These are phyloP conservation scores for Cosmopolites sordidus DNA, from an alignment of 2,888 invertebrate genomes.

Conservation along the genomic window DNA sequence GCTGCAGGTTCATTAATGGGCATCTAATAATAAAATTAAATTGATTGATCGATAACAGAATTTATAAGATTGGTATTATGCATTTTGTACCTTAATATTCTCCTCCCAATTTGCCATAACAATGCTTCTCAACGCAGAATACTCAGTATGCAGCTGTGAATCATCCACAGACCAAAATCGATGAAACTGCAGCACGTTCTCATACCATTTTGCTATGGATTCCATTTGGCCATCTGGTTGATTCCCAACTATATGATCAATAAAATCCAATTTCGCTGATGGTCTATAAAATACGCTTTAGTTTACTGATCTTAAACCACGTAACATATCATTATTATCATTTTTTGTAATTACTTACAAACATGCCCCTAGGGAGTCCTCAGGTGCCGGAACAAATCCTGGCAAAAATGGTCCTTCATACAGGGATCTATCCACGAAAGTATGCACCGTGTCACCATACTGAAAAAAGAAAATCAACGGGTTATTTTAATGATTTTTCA, in stretches of 20 bases:
- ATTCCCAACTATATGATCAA: conserved; percentile 97
- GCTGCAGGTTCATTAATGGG: conserved; percentile 97
- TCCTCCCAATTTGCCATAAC: conserved; percentile 98
- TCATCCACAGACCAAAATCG: conserved; percentile 99
- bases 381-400: conserved; percentile 59
- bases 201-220: conserved; percentile 84
- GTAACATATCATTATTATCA: neutral
- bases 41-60: no score
- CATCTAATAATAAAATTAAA: conserved; percentile 53
- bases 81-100: conserved; percentile 68
- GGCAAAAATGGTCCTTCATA: conserved; percentile 88
- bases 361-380: conserved; percentile 59
- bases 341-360: conserved; percentile 52
- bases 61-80: no score
- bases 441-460: conserved; percentile 97
- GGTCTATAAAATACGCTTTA: conserved; percentile 60
- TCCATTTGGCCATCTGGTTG: conserved; percentile 93
- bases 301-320: no score
- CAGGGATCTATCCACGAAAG: conserved; percentile 79
- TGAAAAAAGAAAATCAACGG: conserved; percentile 46
- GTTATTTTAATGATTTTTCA: neutral
- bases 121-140: conserved; percentile 92
- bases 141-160: conserved; percentile 90
- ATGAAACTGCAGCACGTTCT: conserved; percentile 67
- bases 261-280: conserved; percentile 71